Conservation (phyloP, 2,797 vertebrate species). For the Chelon auratus region DNA sequence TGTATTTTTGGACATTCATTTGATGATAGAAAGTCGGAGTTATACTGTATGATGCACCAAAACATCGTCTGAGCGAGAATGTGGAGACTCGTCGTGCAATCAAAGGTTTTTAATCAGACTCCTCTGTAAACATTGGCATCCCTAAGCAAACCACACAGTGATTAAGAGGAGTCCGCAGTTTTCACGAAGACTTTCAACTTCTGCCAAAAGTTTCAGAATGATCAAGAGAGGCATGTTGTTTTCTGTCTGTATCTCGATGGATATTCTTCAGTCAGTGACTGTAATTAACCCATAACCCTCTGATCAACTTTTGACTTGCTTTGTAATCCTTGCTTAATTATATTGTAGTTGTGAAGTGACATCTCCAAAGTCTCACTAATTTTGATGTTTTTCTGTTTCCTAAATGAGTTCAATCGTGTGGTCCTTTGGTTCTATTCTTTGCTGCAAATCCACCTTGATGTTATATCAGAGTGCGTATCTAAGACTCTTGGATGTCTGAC, state of each 20-base stretch:
- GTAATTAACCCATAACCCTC: conserved; percentile 55
- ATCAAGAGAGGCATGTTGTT: conserved; percentile 80
- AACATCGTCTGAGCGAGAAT: conserved; percentile 58
- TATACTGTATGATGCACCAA: conserved; percentile 51
- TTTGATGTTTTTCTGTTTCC: conserved; percentile 42
- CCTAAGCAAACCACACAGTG: conserved; percentile 76
- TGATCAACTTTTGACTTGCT: conserved; percentile 59
- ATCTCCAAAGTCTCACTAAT: conserved; percentile 46
- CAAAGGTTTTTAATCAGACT: conserved; percentile 78
- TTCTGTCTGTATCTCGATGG: conserved; percentile 66
- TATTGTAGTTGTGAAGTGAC: conserved; percentile 32
- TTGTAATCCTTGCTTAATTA: conserved; percentile 59
- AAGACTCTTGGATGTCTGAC: conserved; percentile 10
- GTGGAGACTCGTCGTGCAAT: conserved; percentile 73
- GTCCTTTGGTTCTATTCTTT: conserved; percentile 27
- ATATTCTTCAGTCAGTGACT: conserved; percentile 70
- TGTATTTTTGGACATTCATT: conserved; percentile 67
- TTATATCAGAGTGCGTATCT: conserved; percentile 16
- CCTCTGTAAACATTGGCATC: conserved; percentile 80
- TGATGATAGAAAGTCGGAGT: conserved; percentile 60
- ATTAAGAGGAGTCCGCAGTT: conserved; percentile 75
- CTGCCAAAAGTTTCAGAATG: conserved; percentile 76
- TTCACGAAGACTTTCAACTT: conserved; percentile 76
- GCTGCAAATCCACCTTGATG: conserved; percentile 10
- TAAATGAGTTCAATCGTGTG: conserved; percentile 34